These are phyloP conservation scores for Idaea dimidiata DNA, from an alignment of 2,888 invertebrate genomes.

Conservation along the genomic window DNA sequence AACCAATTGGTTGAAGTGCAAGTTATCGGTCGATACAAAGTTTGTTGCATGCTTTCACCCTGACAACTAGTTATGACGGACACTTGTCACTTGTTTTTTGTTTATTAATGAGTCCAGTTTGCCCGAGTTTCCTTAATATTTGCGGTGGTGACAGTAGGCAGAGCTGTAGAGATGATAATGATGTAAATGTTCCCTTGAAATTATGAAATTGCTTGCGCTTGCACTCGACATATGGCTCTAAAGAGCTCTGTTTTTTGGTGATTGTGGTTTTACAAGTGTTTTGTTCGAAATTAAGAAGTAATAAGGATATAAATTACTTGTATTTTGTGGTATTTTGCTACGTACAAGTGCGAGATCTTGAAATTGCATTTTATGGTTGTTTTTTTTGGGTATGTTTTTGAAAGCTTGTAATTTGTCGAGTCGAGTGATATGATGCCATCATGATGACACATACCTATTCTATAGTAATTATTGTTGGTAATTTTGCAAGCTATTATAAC, in stretches of 20 bases:
- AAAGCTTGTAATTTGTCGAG: too few species aligned
- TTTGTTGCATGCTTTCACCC: neutral
- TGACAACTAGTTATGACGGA: neutral
- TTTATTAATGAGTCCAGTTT: constrained; percentile 41
- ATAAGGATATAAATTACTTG: neutral
- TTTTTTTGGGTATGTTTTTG: neutral
- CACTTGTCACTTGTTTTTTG: constrained; percentile 54
- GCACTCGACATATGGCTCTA: neutral
- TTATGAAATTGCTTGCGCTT: neutral
- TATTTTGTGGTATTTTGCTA: neutral
- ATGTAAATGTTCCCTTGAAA: neutral
- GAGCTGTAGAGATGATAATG: neutral
- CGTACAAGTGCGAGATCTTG: neutral
- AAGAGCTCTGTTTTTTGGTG: neutral
- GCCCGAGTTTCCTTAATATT: neutral
- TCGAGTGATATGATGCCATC: too few species aligned
- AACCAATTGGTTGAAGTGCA: neutral
- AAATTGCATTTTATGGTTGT: neutral
- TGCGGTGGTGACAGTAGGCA: neutral
- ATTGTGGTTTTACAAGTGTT: neutral
- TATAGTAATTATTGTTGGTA: too few species aligned
- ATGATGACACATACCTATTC: too few species aligned
- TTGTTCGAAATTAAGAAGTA: neutral
- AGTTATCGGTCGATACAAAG: neutral
- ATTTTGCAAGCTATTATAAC: too few species aligned